A percentile compares a stretch with the other conserved stretches of the same genome.
Evolutionary conservation across 2,888 invertebrate species (phyloP).

Genomic region (Amphipoea oculea): DNA sequence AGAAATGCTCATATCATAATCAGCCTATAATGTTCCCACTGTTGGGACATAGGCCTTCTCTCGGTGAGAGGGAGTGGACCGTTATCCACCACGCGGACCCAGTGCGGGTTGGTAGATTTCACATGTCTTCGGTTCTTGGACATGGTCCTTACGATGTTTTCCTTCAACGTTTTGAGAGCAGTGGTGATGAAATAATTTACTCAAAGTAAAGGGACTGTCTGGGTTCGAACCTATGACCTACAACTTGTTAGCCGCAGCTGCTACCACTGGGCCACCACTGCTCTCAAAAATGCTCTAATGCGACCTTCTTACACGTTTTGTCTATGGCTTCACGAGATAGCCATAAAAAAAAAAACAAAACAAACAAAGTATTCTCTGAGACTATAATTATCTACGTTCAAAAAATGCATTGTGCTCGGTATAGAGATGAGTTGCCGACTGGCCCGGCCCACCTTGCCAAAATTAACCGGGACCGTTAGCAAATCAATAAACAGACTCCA

Average conservation of each 20-base stretch:
- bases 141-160: too few species aligned
- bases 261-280: background rate
- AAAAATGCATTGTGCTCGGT: conserved; percentile 44
- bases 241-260: too few species aligned
- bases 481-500: conserved; percentile 87
- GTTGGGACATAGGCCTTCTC: too few species aligned
- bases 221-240: too few species aligned
- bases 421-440: conserved; percentile 35
- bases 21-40: too few species aligned
- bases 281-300: conserved; percentile 1
- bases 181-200: too few species aligned
- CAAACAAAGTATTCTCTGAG: background rate
- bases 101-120: too few species aligned
- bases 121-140: too few species aligned
- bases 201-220: too few species aligned
- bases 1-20: background rate
- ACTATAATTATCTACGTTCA: conserved; percentile 2
- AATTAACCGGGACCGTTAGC: conserved; percentile 84
- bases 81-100: too few species aligned
- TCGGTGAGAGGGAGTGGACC: too few species aligned
- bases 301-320: background rate
- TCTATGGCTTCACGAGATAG: background rate
- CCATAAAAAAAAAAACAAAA: background rate
- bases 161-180: too few species aligned
- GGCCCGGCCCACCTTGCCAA: conserved; percentile 80